These are phyloP conservation scores for Phengaris arion DNA, from an alignment of 2,888 invertebrate species.

Conservation along the genomic window DNA sequence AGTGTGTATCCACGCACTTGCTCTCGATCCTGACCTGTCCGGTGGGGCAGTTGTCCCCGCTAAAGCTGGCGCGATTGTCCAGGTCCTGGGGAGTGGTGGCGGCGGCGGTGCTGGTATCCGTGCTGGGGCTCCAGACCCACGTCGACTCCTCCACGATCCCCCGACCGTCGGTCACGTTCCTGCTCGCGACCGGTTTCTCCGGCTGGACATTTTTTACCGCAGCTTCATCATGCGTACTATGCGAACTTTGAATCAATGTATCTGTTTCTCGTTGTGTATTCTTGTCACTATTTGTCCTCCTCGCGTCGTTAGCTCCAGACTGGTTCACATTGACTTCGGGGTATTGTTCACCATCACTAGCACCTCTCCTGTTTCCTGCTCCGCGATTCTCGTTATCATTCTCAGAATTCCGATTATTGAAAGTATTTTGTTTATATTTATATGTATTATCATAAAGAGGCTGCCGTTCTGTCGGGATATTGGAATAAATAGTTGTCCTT, in stretches of 20 bases:
- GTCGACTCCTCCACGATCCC: background rate
- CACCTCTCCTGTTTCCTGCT: background rate
- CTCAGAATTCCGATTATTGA: background rate
- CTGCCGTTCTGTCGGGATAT: background rate
- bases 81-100: constrained; percentile 1
- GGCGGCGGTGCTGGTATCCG: background rate
- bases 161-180: background rate
- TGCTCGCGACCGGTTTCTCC: background rate
- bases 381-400: background rate
- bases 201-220: background rate
- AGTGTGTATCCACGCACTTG: constrained; percentile 22
- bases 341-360: background rate
- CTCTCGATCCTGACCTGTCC: constrained; percentile 24
- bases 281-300: background rate
- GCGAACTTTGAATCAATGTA: background rate
- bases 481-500: background rate
- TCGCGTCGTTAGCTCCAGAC: background rate
- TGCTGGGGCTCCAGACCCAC: background rate
- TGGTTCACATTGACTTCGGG: background rate
- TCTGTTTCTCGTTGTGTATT: background rate
- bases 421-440: background rate
- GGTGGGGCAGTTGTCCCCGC: constrained; percentile 30
- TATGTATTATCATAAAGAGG: background rate
- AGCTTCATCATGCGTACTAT: background rate
- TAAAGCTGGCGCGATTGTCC: constrained; percentile 28